Conservation (phyloP, 2,113 vertebrate species). For the Edolisoma coerulescens region DNA sequence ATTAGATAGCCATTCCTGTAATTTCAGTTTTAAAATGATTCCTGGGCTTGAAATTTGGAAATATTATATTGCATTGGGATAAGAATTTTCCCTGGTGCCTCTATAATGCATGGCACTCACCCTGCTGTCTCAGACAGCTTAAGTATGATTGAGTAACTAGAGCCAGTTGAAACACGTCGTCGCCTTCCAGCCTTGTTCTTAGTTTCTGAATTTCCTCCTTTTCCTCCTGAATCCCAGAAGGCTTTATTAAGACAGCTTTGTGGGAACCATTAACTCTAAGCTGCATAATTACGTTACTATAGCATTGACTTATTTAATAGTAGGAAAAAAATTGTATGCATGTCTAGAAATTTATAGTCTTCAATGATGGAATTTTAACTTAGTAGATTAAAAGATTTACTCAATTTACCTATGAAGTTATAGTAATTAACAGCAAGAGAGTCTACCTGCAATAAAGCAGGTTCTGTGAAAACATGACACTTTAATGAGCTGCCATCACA, state of each 20-base stretch:
- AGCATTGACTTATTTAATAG: slow-evolving; percentile 29
- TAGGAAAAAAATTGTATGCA: not conserved
- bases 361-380: slow-evolving; percentile 40
- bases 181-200: slow-evolving; percentile 46
- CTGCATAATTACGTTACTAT: slow-evolving; percentile 48
- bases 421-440: slow-evolving; percentile 44
- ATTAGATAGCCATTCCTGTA: not conserved
- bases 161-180: not conserved
- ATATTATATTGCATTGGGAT: not conserved
- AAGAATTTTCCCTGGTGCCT: not conserved
- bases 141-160: slow-evolving; percentile 36
- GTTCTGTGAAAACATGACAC: not conserved
- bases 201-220: slow-evolving; percentile 46
- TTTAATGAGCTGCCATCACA: not conserved
- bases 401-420: slow-evolving; percentile 44
- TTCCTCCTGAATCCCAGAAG: slow-evolving; percentile 52
- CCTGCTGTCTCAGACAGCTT: not conserved
- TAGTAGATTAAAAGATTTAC: slow-evolving; percentile 57
- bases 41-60: not conserved
- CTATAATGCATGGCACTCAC: not conserved
- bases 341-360: not conserved
- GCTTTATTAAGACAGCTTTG: slow-evolving; percentile 70
- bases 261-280: slow-evolving; percentile 61
- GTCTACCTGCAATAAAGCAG: not conserved
- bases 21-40: not conserved